Evolutionary conservation across 2,888 invertebrate species (phyloP).

Genomic region (Chrysolina oricalcia): DNA sequence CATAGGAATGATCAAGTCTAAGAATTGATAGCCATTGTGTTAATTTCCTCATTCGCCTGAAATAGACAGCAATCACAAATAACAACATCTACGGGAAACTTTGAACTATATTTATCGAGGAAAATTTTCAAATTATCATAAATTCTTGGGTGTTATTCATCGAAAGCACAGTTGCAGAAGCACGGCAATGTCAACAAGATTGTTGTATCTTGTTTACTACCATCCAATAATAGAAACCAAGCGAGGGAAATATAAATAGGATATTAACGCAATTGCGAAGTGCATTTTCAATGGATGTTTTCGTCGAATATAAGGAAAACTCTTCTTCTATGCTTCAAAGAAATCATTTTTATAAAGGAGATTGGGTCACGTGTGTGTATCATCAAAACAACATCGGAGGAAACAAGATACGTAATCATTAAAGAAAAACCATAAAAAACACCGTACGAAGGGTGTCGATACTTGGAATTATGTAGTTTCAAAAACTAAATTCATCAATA

Average conservation of each 20-base stretch:
- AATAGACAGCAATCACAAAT: background rate
- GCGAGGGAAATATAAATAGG: slow-evolving; percentile 19
- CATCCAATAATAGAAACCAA: slow-evolving; percentile 7
- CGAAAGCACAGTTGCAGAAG: slow-evolving; percentile 17
- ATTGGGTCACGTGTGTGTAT: background rate
- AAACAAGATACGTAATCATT: too few species aligned
- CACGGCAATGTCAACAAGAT: slow-evolving; percentile 30
- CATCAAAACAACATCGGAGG: background rate
- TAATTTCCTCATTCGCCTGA: background rate
- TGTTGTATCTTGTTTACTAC: slow-evolving; percentile 37
- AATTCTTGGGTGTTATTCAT: slow-evolving; percentile 7
- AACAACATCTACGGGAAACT: background rate
- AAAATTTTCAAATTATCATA: slow-evolving; percentile 11
- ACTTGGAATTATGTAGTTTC: too few species aligned
- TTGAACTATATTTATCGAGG: slow-evolving; percentile 17
- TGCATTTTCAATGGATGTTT: slow-evolving; percentile 9
- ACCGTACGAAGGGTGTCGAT: too few species aligned
- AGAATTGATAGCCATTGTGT: too few species aligned
- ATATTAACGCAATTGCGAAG: background rate
- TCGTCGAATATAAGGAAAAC: background rate
- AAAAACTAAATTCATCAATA: too few species aligned
- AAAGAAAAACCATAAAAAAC: too few species aligned
- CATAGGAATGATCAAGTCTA: too few species aligned
- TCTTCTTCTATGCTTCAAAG: background rate
- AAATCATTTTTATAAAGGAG: background rate